Base-by-base conservation (phyloP, 2,797 vertebrate species). In the Vultur gryphus region DNA sequence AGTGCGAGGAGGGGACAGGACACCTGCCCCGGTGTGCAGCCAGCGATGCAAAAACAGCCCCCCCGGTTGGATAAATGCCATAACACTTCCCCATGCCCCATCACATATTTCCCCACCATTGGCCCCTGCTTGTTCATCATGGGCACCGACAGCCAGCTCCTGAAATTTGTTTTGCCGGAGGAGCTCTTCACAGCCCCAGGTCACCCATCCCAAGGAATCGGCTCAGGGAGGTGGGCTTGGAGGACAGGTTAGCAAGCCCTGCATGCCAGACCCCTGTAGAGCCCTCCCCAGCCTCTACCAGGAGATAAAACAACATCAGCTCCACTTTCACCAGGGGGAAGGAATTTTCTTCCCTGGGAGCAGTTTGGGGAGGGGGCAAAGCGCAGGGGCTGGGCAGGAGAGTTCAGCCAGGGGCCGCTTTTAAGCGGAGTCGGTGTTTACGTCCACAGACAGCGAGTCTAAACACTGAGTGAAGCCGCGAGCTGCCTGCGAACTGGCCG, bases 371-470 rank as follows among this genome's bases (percentile, higher is more conserved):
- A 90, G 79, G 79, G 89, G 90, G 69, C 18, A 72, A 95, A 93
- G 64, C 9, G 2, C 77, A 90, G 90, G 71, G 90, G 66, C 54
- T 76, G 49, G 76, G 81, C 79, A 90, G 79, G 80, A 81, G 83
- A 95, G 96, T 96, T 96, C 96, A 97, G 96, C 96, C 97, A 97
- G 91, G 59, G 96, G 96, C 89, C 90, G 0, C 57, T 58, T 94
- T 87, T 59, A 83, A 90, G 84, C 80, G 0, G 64, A 84, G 88
- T 31, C 11, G 35, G 89, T 95, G 95, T 97, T 97, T 97, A 97
- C 12, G 57, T 95, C 79, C 96, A 24, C 78, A 91, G 95, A 96
- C 94, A 97, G 95, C 14, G 26, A 96, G 97, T 97, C 97, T 97
- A 97, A 97, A 97, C 97, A 97, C 57, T 16, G 49, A 64, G 55